Percentiles rank a stretch among this genome's conserved stretches.
Evolutionary conservation across 2,797 vertebrate genomes (phyloP).

Genomic region (Microcaecilia unicolor): DNA sequence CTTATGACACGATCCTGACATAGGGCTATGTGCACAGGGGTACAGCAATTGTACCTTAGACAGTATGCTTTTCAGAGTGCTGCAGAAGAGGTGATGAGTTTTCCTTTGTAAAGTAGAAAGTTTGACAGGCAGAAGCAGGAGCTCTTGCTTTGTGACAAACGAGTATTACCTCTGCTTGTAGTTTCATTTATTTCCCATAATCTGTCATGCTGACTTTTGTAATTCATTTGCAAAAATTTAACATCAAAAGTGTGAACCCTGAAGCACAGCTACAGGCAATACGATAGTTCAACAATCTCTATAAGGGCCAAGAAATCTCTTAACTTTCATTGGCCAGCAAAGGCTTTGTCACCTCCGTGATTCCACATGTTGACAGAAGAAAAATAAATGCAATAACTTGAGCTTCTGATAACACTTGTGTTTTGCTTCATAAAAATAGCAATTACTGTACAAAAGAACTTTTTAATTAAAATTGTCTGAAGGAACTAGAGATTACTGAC

Average conservation of each 20-base stretch:
- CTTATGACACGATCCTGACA: too few relatives aligned
- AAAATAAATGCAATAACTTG: conserved; percentile 34
- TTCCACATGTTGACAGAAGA: conserved; percentile 23
- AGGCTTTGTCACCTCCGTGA: conserved; percentile 5
- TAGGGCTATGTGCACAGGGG: too few relatives aligned
- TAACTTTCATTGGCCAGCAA: conserved; percentile 10
- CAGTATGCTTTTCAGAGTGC: too few relatives aligned
- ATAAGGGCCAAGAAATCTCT: conserved; percentile 7
- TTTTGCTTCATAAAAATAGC: conserved; percentile 29
- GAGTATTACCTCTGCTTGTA: too few relatives aligned
- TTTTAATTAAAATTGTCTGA: conserved; percentile 45
- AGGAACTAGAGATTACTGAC: conserved; percentile 43
- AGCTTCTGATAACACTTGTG: conserved; percentile 28
- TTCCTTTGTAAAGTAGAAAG: too few relatives aligned
- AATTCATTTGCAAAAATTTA: conserved; percentile 1
- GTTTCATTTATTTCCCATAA: too few relatives aligned
- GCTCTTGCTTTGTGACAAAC: too few relatives aligned
- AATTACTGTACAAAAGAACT: conserved; percentile 33
- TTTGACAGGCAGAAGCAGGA: too few relatives aligned
- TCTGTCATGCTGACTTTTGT: conserved; percentile 3
- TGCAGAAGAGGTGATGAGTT: too few relatives aligned
- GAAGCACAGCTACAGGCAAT: conserved; percentile 16
- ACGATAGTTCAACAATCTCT: conserved; percentile 32
- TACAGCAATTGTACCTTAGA: too few relatives aligned
- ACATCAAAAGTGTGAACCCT: conserved; percentile 16